Evolutionary conservation across 2,113 vertebrate genomes (phyloP).

Genomic region (Galemys pyrenaicus): DNA sequence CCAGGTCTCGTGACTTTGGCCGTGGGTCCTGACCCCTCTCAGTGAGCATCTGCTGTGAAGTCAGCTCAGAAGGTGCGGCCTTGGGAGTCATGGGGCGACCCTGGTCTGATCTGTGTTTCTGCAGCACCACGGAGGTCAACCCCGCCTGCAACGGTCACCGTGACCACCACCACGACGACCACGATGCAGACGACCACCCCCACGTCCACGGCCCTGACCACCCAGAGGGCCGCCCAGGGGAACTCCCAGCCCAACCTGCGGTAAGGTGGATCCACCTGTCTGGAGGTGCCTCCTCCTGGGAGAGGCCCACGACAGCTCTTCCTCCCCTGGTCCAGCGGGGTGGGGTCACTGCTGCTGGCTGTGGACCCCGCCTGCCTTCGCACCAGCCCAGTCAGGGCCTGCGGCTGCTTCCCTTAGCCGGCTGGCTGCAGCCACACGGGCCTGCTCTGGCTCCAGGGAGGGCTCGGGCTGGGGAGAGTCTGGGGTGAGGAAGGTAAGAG

Average conservation of each 20-base stretch:
- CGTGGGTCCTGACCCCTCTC: too few relatives aligned
- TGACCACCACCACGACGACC: rapidly evolving
- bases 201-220: rapidly evolving
- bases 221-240: not conserved
- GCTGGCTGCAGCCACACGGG: not conserved
- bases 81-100: too few relatives aligned
- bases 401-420: rapidly evolving
- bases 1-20: rapidly evolving
- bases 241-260: rapidly evolving
- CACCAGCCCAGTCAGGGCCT: not conserved
- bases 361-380: not conserved
- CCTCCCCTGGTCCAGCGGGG: not conserved
- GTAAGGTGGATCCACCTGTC: rapidly evolving
- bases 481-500: not conserved
- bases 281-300: not conserved
- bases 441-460: not conserved
- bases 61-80: not conserved
- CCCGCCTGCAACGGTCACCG: rapidly evolving
- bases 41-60: not conserved
- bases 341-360: too few relatives aligned
- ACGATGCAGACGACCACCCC: rapidly evolving
- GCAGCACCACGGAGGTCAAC: rapidly evolving
- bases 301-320: not conserved
- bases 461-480: not conserved
- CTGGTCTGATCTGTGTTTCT: not conserved